Evolutionary conservation across 2,113 vertebrate genomes (phyloP).

Genomic region (Toxotes chatareus): DNA sequence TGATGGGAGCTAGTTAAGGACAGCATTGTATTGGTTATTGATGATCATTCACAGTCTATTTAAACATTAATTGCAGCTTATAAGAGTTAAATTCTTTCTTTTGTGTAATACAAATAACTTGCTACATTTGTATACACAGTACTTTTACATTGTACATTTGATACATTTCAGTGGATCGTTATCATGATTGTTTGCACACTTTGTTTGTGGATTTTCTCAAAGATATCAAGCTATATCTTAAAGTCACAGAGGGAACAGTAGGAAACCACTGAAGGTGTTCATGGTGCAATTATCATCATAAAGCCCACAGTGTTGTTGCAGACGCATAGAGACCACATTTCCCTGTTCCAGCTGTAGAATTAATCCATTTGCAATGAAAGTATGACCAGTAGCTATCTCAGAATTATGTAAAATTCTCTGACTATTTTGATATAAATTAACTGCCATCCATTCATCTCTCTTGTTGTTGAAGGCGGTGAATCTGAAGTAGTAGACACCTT

Average conservation of each 20-base stretch:
- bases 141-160: background rate
- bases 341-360: background rate
- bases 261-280: slow-evolving; percentile 28
- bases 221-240: background rate
- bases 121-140: too few species aligned
- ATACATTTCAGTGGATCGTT: background rate
- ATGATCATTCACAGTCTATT: background rate
- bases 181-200: background rate
- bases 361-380: slow-evolving; percentile 4
- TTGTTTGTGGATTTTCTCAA: background rate
- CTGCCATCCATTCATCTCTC: slow-evolving; percentile 6
- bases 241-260: background rate
- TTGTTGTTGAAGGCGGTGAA: slow-evolving; percentile 6
- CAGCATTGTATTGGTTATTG: background rate
- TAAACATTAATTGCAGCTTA: background rate
- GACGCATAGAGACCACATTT: background rate
- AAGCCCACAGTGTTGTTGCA: background rate
- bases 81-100: background rate
- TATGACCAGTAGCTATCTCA: background rate
- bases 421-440: background rate
- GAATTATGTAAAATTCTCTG: slow-evolving; percentile 4
- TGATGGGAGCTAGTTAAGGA: background rate
- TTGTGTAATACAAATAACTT: too few species aligned
- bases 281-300: background rate
- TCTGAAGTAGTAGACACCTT: slow-evolving; percentile 20